Evolutionary conservation across 2,797 vertebrate species (phyloP).

Genomic region (Alosa sapidissima): DNA sequence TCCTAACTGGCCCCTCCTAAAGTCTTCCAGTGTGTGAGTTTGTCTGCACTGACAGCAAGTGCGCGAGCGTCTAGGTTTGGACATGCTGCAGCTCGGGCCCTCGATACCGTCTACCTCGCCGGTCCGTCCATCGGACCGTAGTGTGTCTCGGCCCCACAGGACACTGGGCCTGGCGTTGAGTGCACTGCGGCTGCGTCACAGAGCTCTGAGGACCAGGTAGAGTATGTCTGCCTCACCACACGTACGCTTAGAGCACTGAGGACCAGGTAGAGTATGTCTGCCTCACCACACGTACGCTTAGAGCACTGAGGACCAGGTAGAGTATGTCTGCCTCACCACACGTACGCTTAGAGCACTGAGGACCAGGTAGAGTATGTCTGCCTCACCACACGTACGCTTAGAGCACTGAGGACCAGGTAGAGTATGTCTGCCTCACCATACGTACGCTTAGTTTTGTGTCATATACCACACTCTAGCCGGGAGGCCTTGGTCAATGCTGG

Average conservation of each 20-base stretch:
- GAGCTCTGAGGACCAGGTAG: constrained; percentile 71
- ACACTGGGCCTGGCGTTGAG: constrained; percentile 70
- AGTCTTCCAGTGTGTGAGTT: constrained; percentile 24
- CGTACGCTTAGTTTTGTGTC: background rate
- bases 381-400: too few relatives aligned
- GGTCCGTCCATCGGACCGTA: constrained; percentile 40
- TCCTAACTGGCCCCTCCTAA: constrained; percentile 48
- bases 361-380: constrained; percentile 64
- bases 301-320: constrained; percentile 71
- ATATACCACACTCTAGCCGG: background rate
- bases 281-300: background rate
- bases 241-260: constrained; percentile 58
- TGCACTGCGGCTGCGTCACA: constrained; percentile 71
- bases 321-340: background rate
- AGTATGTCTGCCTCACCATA: background rate
- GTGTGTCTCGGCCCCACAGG: constrained; percentile 51
- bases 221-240: background rate
- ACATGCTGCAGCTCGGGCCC: background rate
- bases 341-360: too few relatives aligned
- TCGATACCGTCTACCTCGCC: background rate
- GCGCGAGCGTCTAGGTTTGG: background rate
- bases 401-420: constrained; percentile 71
- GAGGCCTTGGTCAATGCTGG: background rate
- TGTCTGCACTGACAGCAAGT: constrained; percentile 27
- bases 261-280: constrained; percentile 63